Evolutionary conservation across 2,888 invertebrate species (phyloP).

Genomic region (Rhopalosiphum nymphaeae): DNA sequence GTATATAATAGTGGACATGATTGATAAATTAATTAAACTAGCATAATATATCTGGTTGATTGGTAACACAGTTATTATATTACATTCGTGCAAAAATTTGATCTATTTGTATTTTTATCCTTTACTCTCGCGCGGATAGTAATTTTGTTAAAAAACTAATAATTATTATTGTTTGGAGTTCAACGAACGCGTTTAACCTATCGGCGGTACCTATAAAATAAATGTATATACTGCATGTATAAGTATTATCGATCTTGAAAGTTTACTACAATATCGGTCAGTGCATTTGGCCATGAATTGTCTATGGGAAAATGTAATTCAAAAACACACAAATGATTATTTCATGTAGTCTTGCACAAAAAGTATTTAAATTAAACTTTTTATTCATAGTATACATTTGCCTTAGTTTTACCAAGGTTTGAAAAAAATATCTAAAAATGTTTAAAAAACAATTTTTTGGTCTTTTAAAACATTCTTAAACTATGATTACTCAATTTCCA

Average conservation of each 20-base stretch:
- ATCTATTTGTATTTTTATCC: slow-evolving; percentile 14
- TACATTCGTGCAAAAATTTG: slow-evolving; percentile 35
- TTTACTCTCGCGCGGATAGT: background rate
- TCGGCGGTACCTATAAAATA: background rate
- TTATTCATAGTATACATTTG: background rate
- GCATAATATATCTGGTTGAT: slow-evolving; percentile 30
- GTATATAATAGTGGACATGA: slow-evolving; percentile 24
- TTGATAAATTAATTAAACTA: slow-evolving; percentile 39
- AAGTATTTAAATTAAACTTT: background rate
- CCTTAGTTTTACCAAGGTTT: background rate
- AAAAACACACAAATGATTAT: background rate
- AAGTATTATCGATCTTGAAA: slow-evolving; percentile 12
- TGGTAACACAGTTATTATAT: slow-evolving; percentile 12
- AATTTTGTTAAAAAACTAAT: slow-evolving; percentile 28
- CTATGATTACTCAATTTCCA: background rate
- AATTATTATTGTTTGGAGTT: slow-evolving; percentile 31
- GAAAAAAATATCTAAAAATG: background rate
- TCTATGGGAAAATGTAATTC: background rate
- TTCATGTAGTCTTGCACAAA: background rate
- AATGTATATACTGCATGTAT: background rate
- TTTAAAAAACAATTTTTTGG: background rate
- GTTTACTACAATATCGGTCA: background rate
- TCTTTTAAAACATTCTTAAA: background rate
- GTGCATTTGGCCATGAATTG: background rate
- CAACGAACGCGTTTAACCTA: slow-evolving; percentile 42